A percentile compares a stretch with the other conserved stretches of the same genome.
Evolutionary conservation across 2,113 vertebrate genomes (phyloP).

Genomic region (Rhea pennata): DNA sequence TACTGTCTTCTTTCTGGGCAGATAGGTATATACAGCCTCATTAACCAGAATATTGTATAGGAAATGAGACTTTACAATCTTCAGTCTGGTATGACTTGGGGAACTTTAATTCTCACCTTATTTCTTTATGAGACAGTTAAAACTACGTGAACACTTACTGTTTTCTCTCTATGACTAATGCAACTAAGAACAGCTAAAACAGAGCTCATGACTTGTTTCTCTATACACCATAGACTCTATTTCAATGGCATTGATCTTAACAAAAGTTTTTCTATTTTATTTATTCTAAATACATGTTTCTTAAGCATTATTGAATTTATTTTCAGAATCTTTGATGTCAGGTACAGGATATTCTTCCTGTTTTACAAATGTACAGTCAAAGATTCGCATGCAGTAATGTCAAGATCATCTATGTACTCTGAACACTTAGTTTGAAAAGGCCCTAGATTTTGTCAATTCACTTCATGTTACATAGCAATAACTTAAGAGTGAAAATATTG

Average conservation of each 20-base stretch:
- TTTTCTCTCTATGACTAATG: neutral
- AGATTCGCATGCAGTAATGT: neutral
- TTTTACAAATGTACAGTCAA: neutral
- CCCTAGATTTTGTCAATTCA: neutral
- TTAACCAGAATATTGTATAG: neutral
- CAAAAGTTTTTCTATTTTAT: neutral
- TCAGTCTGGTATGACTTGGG: neutral
- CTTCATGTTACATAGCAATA: neutral
- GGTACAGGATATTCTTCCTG: neutral
- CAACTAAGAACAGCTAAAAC: neutral
- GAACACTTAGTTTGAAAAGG: neutral
- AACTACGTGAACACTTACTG: neutral
- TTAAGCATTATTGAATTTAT: neutral
- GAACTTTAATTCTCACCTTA: neutral
- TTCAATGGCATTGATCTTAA: neutral
- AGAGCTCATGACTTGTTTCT: neutral
- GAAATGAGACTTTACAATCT: neutral
- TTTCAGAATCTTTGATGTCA: neutral
- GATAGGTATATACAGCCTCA: neutral
- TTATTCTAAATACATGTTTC: neutral
- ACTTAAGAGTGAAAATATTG: neutral
- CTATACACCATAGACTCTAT: neutral
- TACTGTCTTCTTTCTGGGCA: neutral
- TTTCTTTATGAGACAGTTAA: neutral
- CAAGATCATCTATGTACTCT: neutral